phyloP scores from a whole-genome alignment of 2,888 invertebrate genomes.

The Choreutis nemorana region DNA sequence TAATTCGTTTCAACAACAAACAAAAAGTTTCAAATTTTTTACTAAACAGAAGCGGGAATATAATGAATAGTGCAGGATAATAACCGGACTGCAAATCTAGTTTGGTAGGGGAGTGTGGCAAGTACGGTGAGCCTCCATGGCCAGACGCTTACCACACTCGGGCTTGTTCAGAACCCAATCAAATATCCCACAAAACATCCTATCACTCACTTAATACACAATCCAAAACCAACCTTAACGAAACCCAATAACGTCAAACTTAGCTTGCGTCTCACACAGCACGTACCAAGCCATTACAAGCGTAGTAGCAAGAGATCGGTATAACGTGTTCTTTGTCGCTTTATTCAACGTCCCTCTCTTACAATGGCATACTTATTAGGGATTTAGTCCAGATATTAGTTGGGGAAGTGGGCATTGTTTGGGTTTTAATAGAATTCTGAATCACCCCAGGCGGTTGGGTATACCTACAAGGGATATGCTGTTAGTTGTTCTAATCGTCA shows the following conservation, averaged over 20 bases:
- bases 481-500: slow-evolving; percentile 19
- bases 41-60: slow-evolving; percentile 48
- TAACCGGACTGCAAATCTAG: slow-evolving; percentile 63
- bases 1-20: slow-evolving; percentile 3
- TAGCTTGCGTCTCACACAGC: too few relatives aligned
- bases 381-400: slow-evolving; percentile 68
- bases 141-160: slow-evolving; percentile 63
- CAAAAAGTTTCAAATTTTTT: slow-evolving; percentile 21
- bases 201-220: slow-evolving; percentile 17
- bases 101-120: slow-evolving; percentile 60
- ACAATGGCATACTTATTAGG: slow-evolving; percentile 68
- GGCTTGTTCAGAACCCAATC: slow-evolving; percentile 45
- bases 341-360: slow-evolving; percentile 59
- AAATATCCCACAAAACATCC: slow-evolving; percentile 18
- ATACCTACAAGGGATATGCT: slow-evolving; percentile 25
- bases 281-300: too few relatives aligned
- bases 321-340: slow-evolving; percentile 65
- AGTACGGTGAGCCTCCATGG: slow-evolving; percentile 65
- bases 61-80: slow-evolving; percentile 60
- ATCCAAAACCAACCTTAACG: slow-evolving; percentile 14
- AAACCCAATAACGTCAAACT: slow-evolving; percentile 2
- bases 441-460: slow-evolving; percentile 53
- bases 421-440: slow-evolving; percentile 62
- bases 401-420: slow-evolving; percentile 64
- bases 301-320: slow-evolving; percentile 44